Percentiles rank a stretch among this genome's conserved stretches.
Evolutionary conservation across 1,140 invertebrate genomes (phyloP).

Genomic region (Zaprionus ornatus): DNA sequence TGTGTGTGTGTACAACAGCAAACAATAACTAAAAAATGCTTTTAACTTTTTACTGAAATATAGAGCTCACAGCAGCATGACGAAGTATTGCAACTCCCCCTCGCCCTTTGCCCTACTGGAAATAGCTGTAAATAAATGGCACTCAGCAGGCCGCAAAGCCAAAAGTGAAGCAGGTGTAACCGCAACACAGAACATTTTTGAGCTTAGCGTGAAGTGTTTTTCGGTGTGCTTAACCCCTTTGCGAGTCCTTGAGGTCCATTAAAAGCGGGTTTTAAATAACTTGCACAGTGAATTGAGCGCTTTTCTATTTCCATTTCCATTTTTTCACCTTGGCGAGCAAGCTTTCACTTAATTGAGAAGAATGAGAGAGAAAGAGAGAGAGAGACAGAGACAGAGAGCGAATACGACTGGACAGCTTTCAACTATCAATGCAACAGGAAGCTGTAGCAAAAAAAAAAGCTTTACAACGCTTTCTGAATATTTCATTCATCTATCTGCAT

Average conservation of each 20-base stretch:
- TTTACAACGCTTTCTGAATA: not conserved
- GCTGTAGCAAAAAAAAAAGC: not conserved
- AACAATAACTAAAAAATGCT: constrained; percentile 22
- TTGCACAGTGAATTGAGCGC: not conserved
- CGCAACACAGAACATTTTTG: constrained; percentile 31
- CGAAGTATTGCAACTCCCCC: constrained; percentile 8
- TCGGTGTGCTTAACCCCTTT: constrained; percentile 19
- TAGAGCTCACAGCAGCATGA: constrained; percentile 26
- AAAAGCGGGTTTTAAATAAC: constrained; percentile 3
- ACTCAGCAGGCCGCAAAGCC: constrained; percentile 30
- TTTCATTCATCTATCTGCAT: constrained; percentile 1
- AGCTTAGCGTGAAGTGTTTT: constrained; percentile 31
- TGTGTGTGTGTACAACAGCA: constrained; percentile 1
- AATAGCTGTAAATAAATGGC: constrained; percentile 25
- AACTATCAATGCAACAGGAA: not conserved
- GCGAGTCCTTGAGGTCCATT: constrained; percentile 29
- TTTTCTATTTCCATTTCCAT: not conserved
- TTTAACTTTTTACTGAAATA: constrained; percentile 24
- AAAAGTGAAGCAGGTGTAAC: constrained; percentile 39
- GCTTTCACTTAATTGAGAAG: not conserved
- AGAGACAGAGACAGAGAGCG: too few relatives aligned
- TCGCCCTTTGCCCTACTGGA: not conserved
- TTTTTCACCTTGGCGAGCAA: not conserved
- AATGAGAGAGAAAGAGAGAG: not conserved
- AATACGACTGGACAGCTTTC: not conserved